These are phyloP conservation scores for Noctua janthe DNA, from an alignment of 2,888 invertebrate genomes.

Conservation along the genomic window DNA sequence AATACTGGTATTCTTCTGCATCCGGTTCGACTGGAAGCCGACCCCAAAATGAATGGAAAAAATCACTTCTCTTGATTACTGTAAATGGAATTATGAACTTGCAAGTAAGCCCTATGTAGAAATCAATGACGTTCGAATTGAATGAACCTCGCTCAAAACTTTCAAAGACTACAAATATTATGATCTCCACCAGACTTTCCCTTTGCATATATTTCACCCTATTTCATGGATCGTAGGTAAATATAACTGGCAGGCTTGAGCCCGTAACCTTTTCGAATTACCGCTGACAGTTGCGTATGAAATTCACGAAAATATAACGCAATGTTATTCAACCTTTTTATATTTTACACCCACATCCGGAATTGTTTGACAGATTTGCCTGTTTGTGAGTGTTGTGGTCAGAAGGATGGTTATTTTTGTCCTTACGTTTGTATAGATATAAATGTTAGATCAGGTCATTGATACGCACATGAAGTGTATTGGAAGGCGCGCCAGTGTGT, in stretches of 20 bases:
- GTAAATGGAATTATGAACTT: too few relatives aligned
- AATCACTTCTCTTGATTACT: too few relatives aligned
- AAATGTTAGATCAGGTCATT: too few relatives aligned
- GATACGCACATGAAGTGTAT: too few relatives aligned
- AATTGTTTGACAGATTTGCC: background rate
- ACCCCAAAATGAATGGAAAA: too few relatives aligned
- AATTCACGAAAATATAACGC: slow-evolving; percentile 11
- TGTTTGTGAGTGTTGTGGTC: background rate
- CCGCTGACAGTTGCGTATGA: slow-evolving; percentile 11
- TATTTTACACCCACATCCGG: slow-evolving; percentile 2
- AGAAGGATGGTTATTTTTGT: too few relatives aligned
- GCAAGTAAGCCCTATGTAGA: background rate
- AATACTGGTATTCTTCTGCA: too few relatives aligned
- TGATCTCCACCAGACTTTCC: background rate
- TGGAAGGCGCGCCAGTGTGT: too few relatives aligned
- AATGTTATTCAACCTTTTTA: slow-evolving; percentile 2
- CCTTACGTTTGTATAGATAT: too few relatives aligned
- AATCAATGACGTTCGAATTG: background rate
- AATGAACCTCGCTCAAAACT: too few relatives aligned
- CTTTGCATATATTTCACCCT: slow-evolving; percentile 26
- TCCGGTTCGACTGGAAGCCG: too few relatives aligned
- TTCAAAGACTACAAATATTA: background rate
- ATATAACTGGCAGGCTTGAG: slow-evolving; percentile 8
- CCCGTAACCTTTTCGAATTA: slow-evolving; percentile 29
- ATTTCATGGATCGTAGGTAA: slow-evolving; percentile 33